Percentiles rank a stretch among this genome's conserved stretches.
Evolutionary conservation across 2,113 vertebrate species (phyloP).

Genomic region (Pedionomus torquatus): DNA sequence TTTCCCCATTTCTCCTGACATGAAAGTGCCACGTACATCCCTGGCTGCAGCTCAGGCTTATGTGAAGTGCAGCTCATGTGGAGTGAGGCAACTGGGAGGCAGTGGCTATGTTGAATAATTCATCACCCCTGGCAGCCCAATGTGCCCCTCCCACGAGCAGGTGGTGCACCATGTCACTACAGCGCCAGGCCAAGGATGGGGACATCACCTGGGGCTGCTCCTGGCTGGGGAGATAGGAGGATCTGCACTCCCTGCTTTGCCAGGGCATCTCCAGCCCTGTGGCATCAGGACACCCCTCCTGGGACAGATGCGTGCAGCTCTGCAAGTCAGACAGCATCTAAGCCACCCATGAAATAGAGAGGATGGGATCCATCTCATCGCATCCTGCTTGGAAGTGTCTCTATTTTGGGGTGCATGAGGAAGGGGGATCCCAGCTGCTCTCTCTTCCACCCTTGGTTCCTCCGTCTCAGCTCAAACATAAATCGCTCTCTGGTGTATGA

Average conservation of each 20-base stretch:
- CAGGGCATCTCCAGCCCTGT: not conserved
- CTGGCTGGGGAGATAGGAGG: not conserved
- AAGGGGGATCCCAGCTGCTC: not conserved
- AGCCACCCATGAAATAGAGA: not conserved
- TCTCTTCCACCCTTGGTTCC: not conserved
- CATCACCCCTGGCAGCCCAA: not conserved
- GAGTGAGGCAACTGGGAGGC: not conserved
- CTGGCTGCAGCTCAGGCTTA: not conserved
- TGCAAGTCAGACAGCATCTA: not conserved
- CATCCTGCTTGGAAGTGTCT: accelerated
- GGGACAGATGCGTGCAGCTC: not conserved
- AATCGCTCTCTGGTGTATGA: not conserved
- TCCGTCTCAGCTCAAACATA: not conserved
- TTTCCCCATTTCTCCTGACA: not conserved
- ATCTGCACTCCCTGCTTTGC: not conserved
- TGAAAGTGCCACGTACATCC: not conserved
- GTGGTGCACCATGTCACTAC: not conserved
- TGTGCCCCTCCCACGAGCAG: accelerated
- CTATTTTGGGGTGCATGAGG: accelerated
- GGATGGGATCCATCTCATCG: not conserved
- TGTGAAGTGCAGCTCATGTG: accelerated
- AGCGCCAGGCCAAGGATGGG: not conserved
- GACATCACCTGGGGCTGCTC: not conserved
- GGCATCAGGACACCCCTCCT: not conserved
- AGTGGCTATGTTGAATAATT: not conserved